Evolutionary conservation across 2,797 vertebrate species (phyloP).

Genomic region (Huso huso): DNA sequence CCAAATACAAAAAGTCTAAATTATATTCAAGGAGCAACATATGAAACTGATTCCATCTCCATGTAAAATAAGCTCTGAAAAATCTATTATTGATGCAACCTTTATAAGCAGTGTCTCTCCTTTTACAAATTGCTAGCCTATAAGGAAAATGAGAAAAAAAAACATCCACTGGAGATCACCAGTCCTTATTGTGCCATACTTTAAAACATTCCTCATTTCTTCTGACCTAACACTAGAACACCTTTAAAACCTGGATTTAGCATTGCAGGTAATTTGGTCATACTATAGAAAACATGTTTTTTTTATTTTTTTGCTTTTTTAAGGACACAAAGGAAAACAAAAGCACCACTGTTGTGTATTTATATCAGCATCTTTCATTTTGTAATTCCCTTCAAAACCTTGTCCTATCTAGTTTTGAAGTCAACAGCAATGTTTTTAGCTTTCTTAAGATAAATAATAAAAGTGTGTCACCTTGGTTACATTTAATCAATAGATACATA

Average conservation of each 20-base stretch:
- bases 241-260: not conserved
- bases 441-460: too few relatives aligned
- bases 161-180: not conserved
- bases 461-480: too few relatives aligned
- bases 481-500: too few relatives aligned
- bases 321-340: too few relatives aligned
- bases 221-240: not conserved
- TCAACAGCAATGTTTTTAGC: too few relatives aligned
- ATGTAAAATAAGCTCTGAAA: conserved; percentile 21
- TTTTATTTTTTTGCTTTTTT: too few relatives aligned
- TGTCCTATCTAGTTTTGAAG: too few relatives aligned
- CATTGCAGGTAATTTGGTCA: too few relatives aligned
- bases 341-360: too few relatives aligned
- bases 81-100: conserved; percentile 17
- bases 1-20: conserved; percentile 14
- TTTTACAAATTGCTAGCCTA: conserved; percentile 8
- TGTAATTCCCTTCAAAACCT: too few relatives aligned
- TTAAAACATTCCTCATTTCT: not conserved
- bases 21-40: conserved; percentile 25
- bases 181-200: not conserved
- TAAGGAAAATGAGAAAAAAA: conserved; percentile 3
- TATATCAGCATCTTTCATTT: too few relatives aligned
- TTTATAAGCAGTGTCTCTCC: conserved; percentile 15
- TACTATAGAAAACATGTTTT: too few relatives aligned
- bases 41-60: conserved; percentile 17